Base-by-base conservation (phyloP, 2,113 vertebrate species). In the Ictidomys tridecemlineatus region DNA sequence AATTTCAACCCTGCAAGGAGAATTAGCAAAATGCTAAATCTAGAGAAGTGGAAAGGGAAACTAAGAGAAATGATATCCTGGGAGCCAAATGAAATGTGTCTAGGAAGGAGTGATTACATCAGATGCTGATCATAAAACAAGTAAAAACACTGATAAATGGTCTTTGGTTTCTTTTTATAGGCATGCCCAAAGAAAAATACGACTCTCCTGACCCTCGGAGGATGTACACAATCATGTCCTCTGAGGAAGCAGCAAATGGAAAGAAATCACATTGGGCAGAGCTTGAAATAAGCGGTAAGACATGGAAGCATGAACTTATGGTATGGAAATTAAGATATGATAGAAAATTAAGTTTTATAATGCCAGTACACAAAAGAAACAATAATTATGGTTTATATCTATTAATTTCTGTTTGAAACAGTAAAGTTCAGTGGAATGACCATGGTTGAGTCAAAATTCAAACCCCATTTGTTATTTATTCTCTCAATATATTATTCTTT, bases 101-200 rank as follows among this genome's bases (percentile, higher is more conserved):
- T 65, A 72, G 51, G 51, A 34, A 42, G 48, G 61, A 83, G 22
- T 32, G 69, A 70, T 70, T 18, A 28, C 2, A 16, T 88, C 51
- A 84, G 14, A 51, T 30, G 20, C 26, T 77, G 51, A 77, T 77
- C 69, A 37, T 37, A 91, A 56, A 37, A 53, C n/a, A 72, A 72
- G 16, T 73, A 42, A 56, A 56, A 94, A 42, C 24, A 22, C 37
- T 39, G 34, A 91, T 70, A 83, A 83, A 14, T 14, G 20, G 63
- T 7, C 11, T 4, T 78, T 94, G 26, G 12, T 89, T 94, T 95
- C 34, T 97, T 97, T 92, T 94, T 95, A 98, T 98, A 99, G 99
- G 99, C 99, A 99, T 99, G 99, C 99, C 99, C 99, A 99, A 99
- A 99, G 99, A 99, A 99, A 99, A 99, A 99, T 99, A 99, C 99